Conservation (phyloP, 2,888 invertebrate genomes). For the Troides aeacus region DNA sequence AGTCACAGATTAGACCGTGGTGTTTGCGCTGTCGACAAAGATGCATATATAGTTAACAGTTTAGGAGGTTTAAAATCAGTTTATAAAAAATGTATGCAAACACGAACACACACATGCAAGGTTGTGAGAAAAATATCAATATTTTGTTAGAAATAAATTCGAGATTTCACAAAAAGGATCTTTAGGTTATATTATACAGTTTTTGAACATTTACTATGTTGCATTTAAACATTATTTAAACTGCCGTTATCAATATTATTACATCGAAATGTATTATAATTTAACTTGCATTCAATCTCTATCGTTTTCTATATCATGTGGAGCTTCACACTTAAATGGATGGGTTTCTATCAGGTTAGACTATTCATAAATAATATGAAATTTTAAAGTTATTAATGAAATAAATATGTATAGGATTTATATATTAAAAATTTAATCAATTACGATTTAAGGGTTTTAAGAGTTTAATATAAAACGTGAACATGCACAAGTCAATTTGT, state of each 20-base stretch:
- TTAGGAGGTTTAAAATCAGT: slow-evolving; percentile 36
- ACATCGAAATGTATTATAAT: neutral
- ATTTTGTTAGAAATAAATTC: slow-evolving; percentile 1
- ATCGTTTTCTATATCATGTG: neutral
- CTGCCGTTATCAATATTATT: neutral
- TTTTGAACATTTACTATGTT: neutral
- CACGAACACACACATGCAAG: slow-evolving; percentile 24
- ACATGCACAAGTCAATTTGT: slow-evolving; percentile 32
- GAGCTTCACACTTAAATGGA: neutral
- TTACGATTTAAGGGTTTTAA: slow-evolving; percentile 1
- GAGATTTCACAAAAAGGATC: neutral
- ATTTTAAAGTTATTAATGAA: neutral
- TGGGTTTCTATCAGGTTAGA: neutral
- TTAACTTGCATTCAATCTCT: neutral
- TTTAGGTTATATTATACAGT: neutral
- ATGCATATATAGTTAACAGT: neutral
- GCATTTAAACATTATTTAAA: neutral
- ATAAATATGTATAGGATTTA: neutral
- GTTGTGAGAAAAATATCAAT: slow-evolving; percentile 8
- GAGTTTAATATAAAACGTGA: slow-evolving; percentile 14
- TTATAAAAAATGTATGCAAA: slow-evolving; percentile 10
- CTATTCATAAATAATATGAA: slow-evolving; percentile 2
- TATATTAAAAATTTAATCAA: neutral
- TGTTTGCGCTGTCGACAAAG: neutral
- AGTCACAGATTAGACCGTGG: slow-evolving; percentile 13